Evolutionary conservation across 2,113 vertebrate species (phyloP).

Genomic region (Psilopogon haemacephalus): DNA sequence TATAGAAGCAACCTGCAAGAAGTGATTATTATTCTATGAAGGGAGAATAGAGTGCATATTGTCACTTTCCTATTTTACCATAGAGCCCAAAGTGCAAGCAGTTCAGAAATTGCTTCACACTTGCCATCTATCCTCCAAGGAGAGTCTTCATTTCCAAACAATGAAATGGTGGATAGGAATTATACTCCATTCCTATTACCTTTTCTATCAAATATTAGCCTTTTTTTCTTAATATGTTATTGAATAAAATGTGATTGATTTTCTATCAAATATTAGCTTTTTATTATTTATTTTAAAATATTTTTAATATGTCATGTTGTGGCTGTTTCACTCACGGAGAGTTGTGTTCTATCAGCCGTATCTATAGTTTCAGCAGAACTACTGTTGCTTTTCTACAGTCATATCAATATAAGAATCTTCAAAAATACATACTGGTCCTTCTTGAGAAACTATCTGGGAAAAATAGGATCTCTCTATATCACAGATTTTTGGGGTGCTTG

Average conservation of each 20-base stretch:
- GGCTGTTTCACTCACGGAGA: not conserved
- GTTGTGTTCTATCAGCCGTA: not conserved
- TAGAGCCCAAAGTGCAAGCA: not conserved
- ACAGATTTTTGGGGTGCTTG: not conserved
- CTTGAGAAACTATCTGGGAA: not conserved
- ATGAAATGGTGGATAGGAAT: not conserved
- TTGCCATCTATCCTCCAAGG: not conserved
- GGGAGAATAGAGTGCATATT: not conserved
- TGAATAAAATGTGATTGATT: not conserved
- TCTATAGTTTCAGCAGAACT: not conserved
- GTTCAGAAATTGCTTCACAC: not conserved
- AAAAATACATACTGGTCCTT: not conserved
- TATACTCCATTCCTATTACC: not conserved
- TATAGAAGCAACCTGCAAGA: not conserved
- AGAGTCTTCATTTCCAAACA: not conserved
- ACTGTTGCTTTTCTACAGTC: not conserved
- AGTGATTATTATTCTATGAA: not conserved
- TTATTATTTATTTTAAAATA: not conserved
- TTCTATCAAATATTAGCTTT: not conserved
- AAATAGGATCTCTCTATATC: not conserved
- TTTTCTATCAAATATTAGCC: not conserved
- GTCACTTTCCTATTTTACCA: not conserved
- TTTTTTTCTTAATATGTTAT: no score
- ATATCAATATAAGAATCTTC: not conserved
- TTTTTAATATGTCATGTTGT: not conserved